Conservation (phyloP, 2,113 vertebrate species). For the Silurus meridionalis region DNA sequence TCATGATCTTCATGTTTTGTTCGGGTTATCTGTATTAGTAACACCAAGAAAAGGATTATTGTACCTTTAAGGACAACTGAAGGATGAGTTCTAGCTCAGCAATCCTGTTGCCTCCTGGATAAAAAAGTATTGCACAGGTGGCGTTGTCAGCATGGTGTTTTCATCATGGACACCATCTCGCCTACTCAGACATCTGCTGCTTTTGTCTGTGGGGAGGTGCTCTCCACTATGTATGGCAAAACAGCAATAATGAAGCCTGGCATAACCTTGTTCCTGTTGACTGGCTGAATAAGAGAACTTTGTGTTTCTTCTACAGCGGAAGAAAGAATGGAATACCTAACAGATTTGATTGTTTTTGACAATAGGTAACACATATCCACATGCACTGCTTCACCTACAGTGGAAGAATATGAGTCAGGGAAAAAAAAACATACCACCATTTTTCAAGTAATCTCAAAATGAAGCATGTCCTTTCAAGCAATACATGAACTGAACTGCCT, state of each 20-base stretch:
- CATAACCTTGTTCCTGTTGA: slow-evolving; percentile 33
- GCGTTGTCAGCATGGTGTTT: slow-evolving; percentile 47
- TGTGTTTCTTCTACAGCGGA: neutral
- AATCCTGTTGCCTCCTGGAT: slow-evolving; percentile 30
- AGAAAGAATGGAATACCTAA: neutral
- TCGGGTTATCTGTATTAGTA: neutral
- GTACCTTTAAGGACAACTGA: slow-evolving; percentile 2
- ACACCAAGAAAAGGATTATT: neutral
- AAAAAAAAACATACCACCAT: neutral
- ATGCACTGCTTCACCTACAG: neutral
- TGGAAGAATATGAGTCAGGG: neutral
- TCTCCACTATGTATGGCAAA: slow-evolving; percentile 37
- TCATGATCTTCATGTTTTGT: neutral
- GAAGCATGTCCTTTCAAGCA: neutral
- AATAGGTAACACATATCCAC: neutral
- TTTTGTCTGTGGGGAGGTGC: slow-evolving; percentile 31
- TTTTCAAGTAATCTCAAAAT: neutral
- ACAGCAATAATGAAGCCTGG: slow-evolving; percentile 42
- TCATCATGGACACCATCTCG: slow-evolving; percentile 19
- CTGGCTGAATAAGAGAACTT: slow-evolving; percentile 12
- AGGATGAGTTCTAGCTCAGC: slow-evolving; percentile 33
- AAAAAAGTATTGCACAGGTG: slow-evolving; percentile 45
- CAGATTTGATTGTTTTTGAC: neutral
- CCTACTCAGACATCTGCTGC: slow-evolving; percentile 52
- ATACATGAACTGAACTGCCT: neutral